Percentiles rank a stretch among this genome's conserved stretches.
Conservation (phyloP, 2,797 vertebrate genomes). For the Sebastes hubbsi region DNA sequence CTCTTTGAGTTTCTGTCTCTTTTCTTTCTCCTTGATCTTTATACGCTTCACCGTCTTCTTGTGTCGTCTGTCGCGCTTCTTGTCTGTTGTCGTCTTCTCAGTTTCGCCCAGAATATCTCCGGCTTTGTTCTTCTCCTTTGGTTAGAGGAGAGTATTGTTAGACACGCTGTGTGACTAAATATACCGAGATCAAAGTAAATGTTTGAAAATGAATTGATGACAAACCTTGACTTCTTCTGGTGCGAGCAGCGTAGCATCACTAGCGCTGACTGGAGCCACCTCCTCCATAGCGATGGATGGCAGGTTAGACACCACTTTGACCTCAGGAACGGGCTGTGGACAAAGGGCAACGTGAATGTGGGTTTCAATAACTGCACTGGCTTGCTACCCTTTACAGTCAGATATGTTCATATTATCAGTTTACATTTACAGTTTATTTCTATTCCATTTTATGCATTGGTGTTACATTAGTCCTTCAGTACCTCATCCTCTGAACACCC, state of each 20-base stretch:
- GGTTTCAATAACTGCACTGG: background rate
- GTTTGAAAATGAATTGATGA: background rate
- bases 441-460: background rate
- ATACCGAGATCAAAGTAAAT: background rate
- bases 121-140: slow-evolving; percentile 90
- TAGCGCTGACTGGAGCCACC: slow-evolving; percentile 92
- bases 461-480: no score
- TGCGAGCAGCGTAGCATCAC: slow-evolving; percentile 91
- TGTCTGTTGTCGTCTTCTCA: slow-evolving; percentile 93
- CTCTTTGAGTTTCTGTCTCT: slow-evolving; percentile 85
- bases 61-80: slow-evolving; percentile 90
- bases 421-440: background rate
- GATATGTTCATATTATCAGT: background rate
- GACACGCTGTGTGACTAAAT: background rate
- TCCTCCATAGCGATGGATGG: slow-evolving; percentile 95
- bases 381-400: background rate
- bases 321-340: slow-evolving; percentile 89
- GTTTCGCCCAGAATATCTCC: slow-evolving; percentile 88
- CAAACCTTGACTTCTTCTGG: slow-evolving; percentile 97
- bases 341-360: background rate
- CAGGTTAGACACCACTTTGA: slow-evolving; percentile 95
- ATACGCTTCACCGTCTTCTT: slow-evolving; percentile 88
- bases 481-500: no score
- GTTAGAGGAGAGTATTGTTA: slow-evolving; percentile 32
- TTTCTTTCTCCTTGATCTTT: slow-evolving; percentile 87